phyloP scores from a whole-genome alignment of 2,888 invertebrate species.

The Tipula lateralis region DNA sequence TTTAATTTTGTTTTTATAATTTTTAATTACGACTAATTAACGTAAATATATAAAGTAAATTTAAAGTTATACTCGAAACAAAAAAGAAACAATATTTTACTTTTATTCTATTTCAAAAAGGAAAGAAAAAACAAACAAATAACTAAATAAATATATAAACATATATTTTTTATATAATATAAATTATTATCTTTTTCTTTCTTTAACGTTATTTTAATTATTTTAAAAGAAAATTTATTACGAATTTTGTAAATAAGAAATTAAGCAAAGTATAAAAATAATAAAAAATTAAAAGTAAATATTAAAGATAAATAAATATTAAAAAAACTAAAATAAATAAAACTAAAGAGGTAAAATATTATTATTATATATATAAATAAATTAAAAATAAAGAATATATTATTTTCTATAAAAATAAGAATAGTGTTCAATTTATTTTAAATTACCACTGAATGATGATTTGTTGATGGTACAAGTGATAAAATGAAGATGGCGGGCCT shows the following conservation, averaged over 20 bases:
- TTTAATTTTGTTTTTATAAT: not conserved
- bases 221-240: not conserved
- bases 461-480: not conserved
- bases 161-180: not conserved
- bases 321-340: not conserved
- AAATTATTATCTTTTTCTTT: not conserved
- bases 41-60: not conserved
- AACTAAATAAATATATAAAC: not conserved
- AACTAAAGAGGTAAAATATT: not conserved
- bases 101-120: not conserved
- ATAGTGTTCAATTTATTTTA: not conserved
- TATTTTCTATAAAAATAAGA: not conserved
- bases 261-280: not conserved
- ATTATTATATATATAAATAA: not conserved
- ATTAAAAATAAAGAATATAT: not conserved
- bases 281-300: not conserved
- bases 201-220: not conserved
- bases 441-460: not conserved
- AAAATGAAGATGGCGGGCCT: not conserved
- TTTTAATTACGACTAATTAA: not conserved
- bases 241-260: not conserved
- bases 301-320: not conserved
- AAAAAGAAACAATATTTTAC: not conserved
- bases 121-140: not conserved
- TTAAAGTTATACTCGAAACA: not conserved